Evolutionary conservation across 1,140 invertebrate species (phyloP).

Genomic region (Zaprionus inermis): DNA sequence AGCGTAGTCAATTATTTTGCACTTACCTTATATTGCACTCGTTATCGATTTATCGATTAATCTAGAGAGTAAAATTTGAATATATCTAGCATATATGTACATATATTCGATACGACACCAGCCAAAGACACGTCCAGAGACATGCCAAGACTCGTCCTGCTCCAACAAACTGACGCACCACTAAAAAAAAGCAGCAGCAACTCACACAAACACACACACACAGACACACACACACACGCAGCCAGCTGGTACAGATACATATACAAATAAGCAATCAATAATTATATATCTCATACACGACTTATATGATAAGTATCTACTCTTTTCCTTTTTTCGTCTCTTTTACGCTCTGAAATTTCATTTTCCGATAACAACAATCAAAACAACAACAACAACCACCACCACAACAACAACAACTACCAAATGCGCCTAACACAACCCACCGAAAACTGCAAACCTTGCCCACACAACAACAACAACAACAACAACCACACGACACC

Average conservation of each 20-base stretch:
- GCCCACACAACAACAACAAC: conserved; percentile 7
- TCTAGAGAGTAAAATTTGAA: conserved; percentile 7
- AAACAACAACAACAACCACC: conserved; percentile 57
- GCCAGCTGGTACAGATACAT: conserved; percentile 9
- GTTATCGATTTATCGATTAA: conserved; percentile 16
- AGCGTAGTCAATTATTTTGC: background rate
- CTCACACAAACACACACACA: conserved; percentile 6
- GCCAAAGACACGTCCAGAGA: conserved; percentile 19
- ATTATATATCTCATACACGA: conserved; percentile 77
- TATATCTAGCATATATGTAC: conserved; percentile 15
- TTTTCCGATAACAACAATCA: conserved; percentile 69
- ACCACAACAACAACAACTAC: conserved; percentile 32
- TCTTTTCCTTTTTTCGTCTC: conserved; percentile 82
- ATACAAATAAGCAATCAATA: conserved; percentile 71
- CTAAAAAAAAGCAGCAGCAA: conserved; percentile 28
- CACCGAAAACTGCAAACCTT: conserved; percentile 13
- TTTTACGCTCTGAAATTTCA: conserved; percentile 82
- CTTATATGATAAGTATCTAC: conserved; percentile 83
- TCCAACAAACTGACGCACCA: conserved; percentile 61
- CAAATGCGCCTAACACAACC: conserved; percentile 43
- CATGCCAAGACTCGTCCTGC: conserved; percentile 10
- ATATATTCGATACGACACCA: conserved; percentile 20
- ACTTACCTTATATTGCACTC: conserved; percentile 17
- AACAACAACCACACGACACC: conserved; percentile 12
- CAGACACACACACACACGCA: conserved; percentile 33